Base-by-base conservation (phyloP, 2,888 invertebrate species). In the Lasioglossum oenotherae region DNA sequence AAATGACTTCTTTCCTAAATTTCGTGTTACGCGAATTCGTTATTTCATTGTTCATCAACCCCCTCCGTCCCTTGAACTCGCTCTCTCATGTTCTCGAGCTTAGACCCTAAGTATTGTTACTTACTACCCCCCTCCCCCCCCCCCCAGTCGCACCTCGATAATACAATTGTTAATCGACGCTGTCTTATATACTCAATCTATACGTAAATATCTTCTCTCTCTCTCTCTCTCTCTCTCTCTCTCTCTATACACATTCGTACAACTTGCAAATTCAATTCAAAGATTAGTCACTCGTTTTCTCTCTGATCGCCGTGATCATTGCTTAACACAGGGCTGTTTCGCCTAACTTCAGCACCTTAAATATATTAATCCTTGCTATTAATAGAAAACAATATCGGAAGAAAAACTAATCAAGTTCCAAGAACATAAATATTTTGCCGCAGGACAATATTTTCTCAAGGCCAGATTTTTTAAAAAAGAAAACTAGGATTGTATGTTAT, bases 1-100 rank as follows among this genome's bases (percentile, higher is more conserved):
- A 69, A 90, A 88, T 90, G 91, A 90, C 81, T 88, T 80, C 89
- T 82, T 86, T 83, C 73, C 72, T 87, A 88, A 89, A 90, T 82
- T 91, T 57, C 86, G 76, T 76, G 60, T 80, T 76, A 74, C 69
- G 80, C 78, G 74, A 69, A 38, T 69, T 69, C 38, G 69, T 69
- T 35, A 69, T 23, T 69, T 38, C 69, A 38, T 23, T 38, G 49
- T n/a, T 44, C 57, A 57, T 57, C 57, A n/a, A n/a, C 12, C 12
- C 57, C n/a, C 4, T 74, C 53, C 41, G 23, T 44, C 31, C 46
- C 23, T 69, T 74, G 31, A 53, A 38, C 49, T 85, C 81, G 80
- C 72, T 75, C 76, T 5, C 78, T 86, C 64, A 31, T 84, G 44
- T 74, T 80, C 81, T 69, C 67, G 78, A 80, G 67, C 86, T 86